Evolutionary conservation across 2,888 invertebrate genomes (phyloP).

Genomic region (Lasioglossum villosulum): DNA sequence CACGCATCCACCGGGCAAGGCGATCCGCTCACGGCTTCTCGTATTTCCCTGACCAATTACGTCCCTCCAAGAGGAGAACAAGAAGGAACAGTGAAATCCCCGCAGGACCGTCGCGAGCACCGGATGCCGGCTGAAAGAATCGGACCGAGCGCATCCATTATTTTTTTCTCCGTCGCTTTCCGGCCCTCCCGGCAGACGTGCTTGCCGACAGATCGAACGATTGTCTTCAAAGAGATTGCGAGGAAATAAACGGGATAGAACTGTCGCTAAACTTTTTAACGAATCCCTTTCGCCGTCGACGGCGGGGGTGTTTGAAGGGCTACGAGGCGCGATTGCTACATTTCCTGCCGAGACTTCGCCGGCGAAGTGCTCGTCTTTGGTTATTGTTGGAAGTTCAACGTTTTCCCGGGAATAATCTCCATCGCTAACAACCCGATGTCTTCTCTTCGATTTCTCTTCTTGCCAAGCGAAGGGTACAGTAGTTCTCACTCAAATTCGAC

Average conservation of each 20-base stretch:
- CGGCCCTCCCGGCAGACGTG: conserved; percentile 43
- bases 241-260: conserved; percentile 60
- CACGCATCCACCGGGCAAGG: conserved; percentile 40
- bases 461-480: conserved; percentile 14
- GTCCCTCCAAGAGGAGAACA: conserved; percentile 45
- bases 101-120: conserved; percentile 52
- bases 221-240: conserved; percentile 63
- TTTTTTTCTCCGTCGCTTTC: conserved; percentile 22
- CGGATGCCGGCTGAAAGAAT: conserved; percentile 48
- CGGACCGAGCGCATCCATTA: conserved; percentile 60
- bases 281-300: conserved; percentile 59
- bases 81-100: conserved; percentile 68
- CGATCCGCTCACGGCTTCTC: conserved; percentile 65
- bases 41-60: conserved; percentile 76
- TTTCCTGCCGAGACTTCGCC: conserved; percentile 10
- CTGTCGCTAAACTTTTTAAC: conserved; percentile 72
- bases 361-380: neutral
- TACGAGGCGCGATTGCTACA: conserved; percentile 35
- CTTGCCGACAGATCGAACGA: conserved; percentile 65
- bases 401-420: neutral
- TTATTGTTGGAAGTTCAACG: conserved; percentile 5
- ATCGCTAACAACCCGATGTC: conserved; percentile 2
- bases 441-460: conserved; percentile 33
- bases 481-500: neutral
- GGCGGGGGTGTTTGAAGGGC: conserved; percentile 31